phyloP scores from a whole-genome alignment of 2,113 vertebrate species.

The Noturus placidus region DNA sequence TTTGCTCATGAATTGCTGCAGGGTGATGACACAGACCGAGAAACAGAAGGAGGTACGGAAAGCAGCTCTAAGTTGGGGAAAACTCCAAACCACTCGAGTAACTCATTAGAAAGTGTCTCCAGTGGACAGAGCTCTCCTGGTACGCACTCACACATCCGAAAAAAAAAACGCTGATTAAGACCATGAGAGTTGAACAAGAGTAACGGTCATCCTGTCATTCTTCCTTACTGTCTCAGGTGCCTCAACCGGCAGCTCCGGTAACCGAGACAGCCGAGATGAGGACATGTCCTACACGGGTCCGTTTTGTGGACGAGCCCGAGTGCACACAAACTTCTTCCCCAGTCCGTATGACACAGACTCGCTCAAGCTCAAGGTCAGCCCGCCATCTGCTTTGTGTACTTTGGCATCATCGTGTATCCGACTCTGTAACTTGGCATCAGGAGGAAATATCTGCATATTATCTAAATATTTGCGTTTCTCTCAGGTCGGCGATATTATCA shows the following conservation, averaged over 20 bases:
- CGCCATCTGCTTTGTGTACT: neutral
- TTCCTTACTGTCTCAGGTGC: constrained; percentile 75
- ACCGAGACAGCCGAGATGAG: constrained; percentile 86
- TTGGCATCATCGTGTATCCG: neutral
- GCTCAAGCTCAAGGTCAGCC: constrained; percentile 90
- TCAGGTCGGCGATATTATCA: constrained; percentile 92
- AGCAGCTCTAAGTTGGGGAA: constrained; percentile 70
- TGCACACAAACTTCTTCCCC: constrained; percentile 93
- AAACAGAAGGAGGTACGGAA: constrained; percentile 73
- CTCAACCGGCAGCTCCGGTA: constrained; percentile 83
- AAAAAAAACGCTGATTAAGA: neutral
- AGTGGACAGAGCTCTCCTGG: constrained; percentile 88
- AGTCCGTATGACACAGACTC: constrained; percentile 96
- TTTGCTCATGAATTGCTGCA: constrained; percentile 53
- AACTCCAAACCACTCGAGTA: constrained; percentile 73
- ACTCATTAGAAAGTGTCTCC: constrained; percentile 89
- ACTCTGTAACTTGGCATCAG: neutral
- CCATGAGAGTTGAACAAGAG: neutral
- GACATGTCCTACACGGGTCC: constrained; percentile 81
- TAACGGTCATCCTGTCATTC: constrained; percentile 21
- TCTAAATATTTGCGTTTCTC: neutral
- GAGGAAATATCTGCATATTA: neutral
- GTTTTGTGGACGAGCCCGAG: constrained; percentile 88
- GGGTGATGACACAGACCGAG: constrained; percentile 78
- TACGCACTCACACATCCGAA: constrained; percentile 66